Base-by-base conservation (phyloP, 2,113 vertebrate species). In the Halcyon senegalensis region DNA sequence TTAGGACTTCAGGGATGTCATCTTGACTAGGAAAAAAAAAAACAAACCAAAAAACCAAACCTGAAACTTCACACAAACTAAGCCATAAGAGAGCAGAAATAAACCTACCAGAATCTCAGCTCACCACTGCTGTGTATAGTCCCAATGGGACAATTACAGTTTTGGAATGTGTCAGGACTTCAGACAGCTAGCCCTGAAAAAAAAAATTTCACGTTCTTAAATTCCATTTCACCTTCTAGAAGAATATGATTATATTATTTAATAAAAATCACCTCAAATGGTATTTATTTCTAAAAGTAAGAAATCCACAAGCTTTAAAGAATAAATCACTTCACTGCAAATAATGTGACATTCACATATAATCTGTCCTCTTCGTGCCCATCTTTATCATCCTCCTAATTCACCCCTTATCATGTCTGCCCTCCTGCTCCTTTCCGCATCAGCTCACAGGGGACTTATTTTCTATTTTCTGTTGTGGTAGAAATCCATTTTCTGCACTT, bases 341-440 rank as follows among this genome's bases (percentile, higher is more conserved):
- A 63, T 25, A n/a, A 93, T 33, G 11, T 43, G 24, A 76, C 51
- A 76, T 46, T 90, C 25, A 64, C 17, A 46, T 18, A 44, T 48
- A 21, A 77, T 48, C 37, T 35, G 37, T 21, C 17, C 7, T 88
- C 73, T 85, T 68, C 15, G 14, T n/a, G 20, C 5, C 18, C 30
- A 76, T 60, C 44, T 43, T 83, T 44, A 39, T 35, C 67, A 74
- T 21, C 53, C 41, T 30, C 24, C 17, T 64, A 77, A 60, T 59
- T 76, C 30, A 48, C 33, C 2, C 7, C 4, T 0, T 43, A 60
- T 12, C 44, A 76, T 2, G 0, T 19, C n/a, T 76, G 33, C 31
- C 17, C 35, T 76, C 68, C 28, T 20, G 30, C 2, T 30, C 18
- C 24, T 33, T 66, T 56, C 39, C 41, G 50, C 14, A 89, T 6